These are phyloP conservation scores for Drosophila obscura DNA, from an alignment of 1,140 invertebrate species.

Conservation along the genomic window DNA sequence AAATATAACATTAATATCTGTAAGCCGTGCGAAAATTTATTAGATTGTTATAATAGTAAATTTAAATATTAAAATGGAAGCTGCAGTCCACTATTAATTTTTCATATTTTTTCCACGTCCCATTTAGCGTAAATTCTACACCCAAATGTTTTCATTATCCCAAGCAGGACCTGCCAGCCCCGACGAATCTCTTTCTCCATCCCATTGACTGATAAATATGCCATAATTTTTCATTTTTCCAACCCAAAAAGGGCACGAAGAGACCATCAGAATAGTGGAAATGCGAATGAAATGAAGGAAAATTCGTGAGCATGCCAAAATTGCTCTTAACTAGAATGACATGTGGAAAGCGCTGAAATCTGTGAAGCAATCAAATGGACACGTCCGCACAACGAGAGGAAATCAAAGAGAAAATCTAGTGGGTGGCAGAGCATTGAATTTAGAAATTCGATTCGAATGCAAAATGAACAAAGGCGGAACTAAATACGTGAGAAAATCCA, in stretches of 20 bases:
- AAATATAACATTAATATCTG: too few relatives aligned
- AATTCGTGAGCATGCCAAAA: slow-evolving; percentile 77
- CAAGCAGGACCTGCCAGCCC: slow-evolving; percentile 6
- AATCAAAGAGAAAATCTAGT: slow-evolving; percentile 46
- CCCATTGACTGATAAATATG: slow-evolving; percentile 25
- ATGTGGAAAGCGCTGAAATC: slow-evolving; percentile 75
- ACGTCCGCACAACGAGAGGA: slow-evolving; percentile 49
- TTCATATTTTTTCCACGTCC: neutral
- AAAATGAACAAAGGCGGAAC: slow-evolving; percentile 30
- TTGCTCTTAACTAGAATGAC: slow-evolving; percentile 81
- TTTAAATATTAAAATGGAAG: neutral
- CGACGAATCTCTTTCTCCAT: neutral
- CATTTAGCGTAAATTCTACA: neutral
- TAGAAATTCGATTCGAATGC: slow-evolving; percentile 40
- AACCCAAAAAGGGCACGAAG: slow-evolving; percentile 27
- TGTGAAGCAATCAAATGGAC: slow-evolving; percentile 78
- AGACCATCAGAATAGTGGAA: slow-evolving; percentile 14
- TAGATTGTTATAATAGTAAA: too few relatives aligned
- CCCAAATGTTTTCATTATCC: slow-evolving; percentile 16
- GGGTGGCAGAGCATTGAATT: slow-evolving; percentile 28
- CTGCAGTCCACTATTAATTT: neutral
- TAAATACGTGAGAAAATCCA: slow-evolving; percentile 55
- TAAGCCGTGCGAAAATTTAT: too few relatives aligned
- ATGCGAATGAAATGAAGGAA: slow-evolving; percentile 1
- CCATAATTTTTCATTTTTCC: slow-evolving; percentile 62